Base-by-base conservation (phyloP, 2,797 vertebrate genomes). In the Eutrigla gurnardus region DNA sequence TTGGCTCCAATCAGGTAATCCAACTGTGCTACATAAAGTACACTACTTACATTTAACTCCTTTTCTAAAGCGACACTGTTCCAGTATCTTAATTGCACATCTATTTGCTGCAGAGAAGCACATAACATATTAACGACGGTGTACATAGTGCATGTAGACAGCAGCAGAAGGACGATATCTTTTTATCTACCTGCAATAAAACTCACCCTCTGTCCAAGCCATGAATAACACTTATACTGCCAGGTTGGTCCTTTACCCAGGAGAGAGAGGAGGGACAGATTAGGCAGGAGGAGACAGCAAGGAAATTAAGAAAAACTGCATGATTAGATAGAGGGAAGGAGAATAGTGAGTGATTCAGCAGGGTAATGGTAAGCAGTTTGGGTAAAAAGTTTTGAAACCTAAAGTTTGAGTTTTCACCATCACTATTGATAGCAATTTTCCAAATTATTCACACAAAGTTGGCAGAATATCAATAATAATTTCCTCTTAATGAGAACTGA, bases 111-210 rank as follows among this genome's bases (percentile, higher is more conserved):
- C 82, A 78, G 78, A 89, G 82, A 84, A 83, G 79, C 87, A 89
- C 86, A 87, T 87, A 82, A 58, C 79, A 74, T 65, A 79, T 88
- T 92, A 92, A 92, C 76, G 81, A 86, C 79, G 71, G 81, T 87
- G 83, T 86, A 90, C 89, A 92, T 79, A 90, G 87, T 83, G 81
- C 79, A 83, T 81, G 87, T 80, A 81, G 88, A 86, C 77, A 80
- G 88, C 80, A 86, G 86, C 88, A 91, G 88, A 89, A 89, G 91
- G 89, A 88, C 86, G 58, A 83, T 90, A 91, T 91, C 78, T 90
- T 91, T 91, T 93, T 90, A 89, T 90, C 85, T 91, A 80, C 84
- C 83, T 84, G 86, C 84, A 80, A 70, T 90, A 90, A 91, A 92
- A 89, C 81, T 86, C 90, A 84, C 86, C 88, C 88, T 90, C 89